Evolutionary conservation across 2,888 invertebrate genomes (phyloP), one percentile per base, ranked within the genome.

Genomic region (Nomada ferruginata): DNA sequence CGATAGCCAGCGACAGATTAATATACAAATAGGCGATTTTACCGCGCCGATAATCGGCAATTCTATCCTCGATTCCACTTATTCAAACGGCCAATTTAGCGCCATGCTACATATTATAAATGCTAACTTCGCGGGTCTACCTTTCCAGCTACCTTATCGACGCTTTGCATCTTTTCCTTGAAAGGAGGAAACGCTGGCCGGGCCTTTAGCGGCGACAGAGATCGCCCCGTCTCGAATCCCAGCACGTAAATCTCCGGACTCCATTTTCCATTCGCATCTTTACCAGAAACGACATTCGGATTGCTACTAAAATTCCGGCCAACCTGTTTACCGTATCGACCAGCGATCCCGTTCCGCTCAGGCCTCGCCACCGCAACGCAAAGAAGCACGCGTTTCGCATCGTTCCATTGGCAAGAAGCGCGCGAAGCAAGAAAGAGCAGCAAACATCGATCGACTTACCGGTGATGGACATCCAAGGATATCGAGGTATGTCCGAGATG

Each of bases 391-490:
- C 2, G 10, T 18, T 10, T 36, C 15, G 29, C 5, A 36, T 18
- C 13, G n/a, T 13, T 50, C 0, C 4, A 65, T 18, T 9, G 10
- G 47, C 15, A 9, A 11, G 29, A 29, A 60, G 29, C n/a, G 3
- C 10, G n/a, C 10, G 26, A 13, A 2, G 60, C 15, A 42, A 50
- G 18, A 44, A 23, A n/a, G 26, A 70, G 0, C 2, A 20, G 10
- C 0, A n/a, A 29, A 2, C 2, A 23, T 26, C 5, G 0, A 11
- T 11, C 11, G 61, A 95, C 96, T 96, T 95, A 98, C 98, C 98
- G 95, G 98, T 98, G 94, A 98, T 97, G 93, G 98, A 97, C 98
- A 98, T 98, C 98, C 98, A 98, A 66, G 98, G 98, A 94, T 98
- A 98, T 93, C 98, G 96, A 76, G 98, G 98, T 94, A 98, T 97